phyloP scores from a whole-genome alignment of 2,797 vertebrate species.

The Eospalax fontanierii region DNA sequence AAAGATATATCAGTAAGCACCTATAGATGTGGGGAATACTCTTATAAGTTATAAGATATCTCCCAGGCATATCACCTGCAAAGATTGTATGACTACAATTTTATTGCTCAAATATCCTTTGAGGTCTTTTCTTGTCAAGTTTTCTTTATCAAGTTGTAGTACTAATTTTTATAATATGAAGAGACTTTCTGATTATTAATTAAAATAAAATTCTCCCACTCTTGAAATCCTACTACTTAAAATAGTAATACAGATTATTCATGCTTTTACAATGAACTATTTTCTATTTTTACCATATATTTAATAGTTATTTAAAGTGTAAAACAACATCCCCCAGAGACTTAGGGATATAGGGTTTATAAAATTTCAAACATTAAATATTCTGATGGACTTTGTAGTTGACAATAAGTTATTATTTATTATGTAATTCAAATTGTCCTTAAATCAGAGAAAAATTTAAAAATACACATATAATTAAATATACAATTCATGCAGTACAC shows the following conservation, averaged over 20 bases:
- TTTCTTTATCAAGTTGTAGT: background rate
- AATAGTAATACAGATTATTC: background rate
- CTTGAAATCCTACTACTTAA: background rate
- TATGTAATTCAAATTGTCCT: background rate
- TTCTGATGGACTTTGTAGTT: background rate
- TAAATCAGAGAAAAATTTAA: background rate
- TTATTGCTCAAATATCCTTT: background rate
- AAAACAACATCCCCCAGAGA: background rate
- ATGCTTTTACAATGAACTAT: background rate
- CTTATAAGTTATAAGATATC: too few relatives aligned
- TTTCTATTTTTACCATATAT: slow-evolving; percentile 10
- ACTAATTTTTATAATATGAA: background rate
- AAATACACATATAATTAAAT: background rate
- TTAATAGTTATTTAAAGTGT: background rate
- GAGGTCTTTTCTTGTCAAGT: background rate
- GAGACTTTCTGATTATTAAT: background rate
- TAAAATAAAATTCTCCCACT: background rate
- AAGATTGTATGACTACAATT: rapidly evolving
- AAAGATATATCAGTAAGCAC: too few relatives aligned
- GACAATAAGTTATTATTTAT: background rate
- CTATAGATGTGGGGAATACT: background rate
- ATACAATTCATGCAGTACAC: background rate
- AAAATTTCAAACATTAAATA: background rate
- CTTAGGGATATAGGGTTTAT: background rate
- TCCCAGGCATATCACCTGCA: background rate